Evolutionary conservation across 2,797 vertebrate genomes (phyloP), one percentile per base, ranked within the genome.

Genomic region (Schizopygopsis pylzovi): DNA sequence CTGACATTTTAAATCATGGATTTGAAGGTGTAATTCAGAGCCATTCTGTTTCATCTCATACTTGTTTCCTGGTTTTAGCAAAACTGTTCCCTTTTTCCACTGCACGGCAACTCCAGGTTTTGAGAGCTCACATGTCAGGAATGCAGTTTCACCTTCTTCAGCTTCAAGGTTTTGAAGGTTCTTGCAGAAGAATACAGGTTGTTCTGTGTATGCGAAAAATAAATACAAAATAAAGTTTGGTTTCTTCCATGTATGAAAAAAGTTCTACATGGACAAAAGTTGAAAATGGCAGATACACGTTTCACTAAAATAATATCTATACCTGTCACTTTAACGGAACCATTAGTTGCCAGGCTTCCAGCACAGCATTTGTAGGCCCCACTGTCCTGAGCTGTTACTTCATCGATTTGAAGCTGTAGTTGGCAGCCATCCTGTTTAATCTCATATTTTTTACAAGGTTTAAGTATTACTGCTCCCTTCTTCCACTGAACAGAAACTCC

Each of bases 71-170:
- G 94, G 89, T 89, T 91, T 93, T 13, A 99, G 90, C 5, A 86
- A 85, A 28, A 95, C 92, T 0, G 90, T 92, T 20, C 96, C 96
- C 90, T 96, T 98, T 89, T 95, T 94, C 98, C 98, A 99, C 1
- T 93, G 67, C 20, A 82, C 80, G 3, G 8, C 12, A 54, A 82
- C 4, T 70, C 80, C 65, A 25, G 80, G 20, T 88, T 94, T 97
- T 61, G 97, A 97, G 73, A 97, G 90, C 91, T 97, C 95, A 75
- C 97, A 98, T 86, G 33, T 91, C 65, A 98, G 90, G 41, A 93
- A 85, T 6, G 93, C 95, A 0, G 89, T 93, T 59, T 92, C 91
- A 68, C 95, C 96, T 84, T 97, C 96, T 77, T 96, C 95, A 6
- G 91, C 87, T 86, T 96, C 94, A 49, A 95, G 89, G 45, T 93